phyloP scores from a whole-genome alignment of 2,113 vertebrate species.

The Ammodramus savannarum region DNA sequence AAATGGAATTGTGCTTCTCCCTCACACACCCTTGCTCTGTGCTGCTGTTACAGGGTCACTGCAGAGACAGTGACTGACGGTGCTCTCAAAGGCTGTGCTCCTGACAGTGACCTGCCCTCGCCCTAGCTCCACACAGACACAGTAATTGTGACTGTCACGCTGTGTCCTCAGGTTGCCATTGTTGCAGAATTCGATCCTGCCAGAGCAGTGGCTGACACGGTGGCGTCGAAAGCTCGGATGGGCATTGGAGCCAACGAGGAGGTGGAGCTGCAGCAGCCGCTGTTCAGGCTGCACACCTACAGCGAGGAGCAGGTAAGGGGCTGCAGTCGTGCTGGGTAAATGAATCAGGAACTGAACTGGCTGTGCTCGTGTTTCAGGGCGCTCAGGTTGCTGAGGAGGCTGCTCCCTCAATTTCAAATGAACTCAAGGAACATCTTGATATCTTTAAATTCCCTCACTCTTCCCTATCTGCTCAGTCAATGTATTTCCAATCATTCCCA shows the following conservation, averaged over 20 bases:
- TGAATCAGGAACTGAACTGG: not conserved
- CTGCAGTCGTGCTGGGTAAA: accelerated
- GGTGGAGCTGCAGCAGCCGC: constrained; percentile 82
- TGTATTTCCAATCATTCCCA: constrained; percentile 3
- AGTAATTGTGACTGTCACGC: accelerated
- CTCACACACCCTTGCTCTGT: accelerated
- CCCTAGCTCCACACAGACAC: accelerated
- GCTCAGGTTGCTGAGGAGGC: not conserved
- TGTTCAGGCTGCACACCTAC: constrained; percentile 87
- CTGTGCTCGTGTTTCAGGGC: not conserved
- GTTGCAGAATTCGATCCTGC: constrained; percentile 79
- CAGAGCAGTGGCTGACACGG: constrained; percentile 85
- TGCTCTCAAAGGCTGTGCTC: not conserved
- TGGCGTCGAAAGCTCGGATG: constrained; percentile 78
- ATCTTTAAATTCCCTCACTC: not conserved
- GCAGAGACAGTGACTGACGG: accelerated
- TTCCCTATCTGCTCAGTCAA: not conserved
- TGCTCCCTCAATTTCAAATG: not conserved
- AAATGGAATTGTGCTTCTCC: not conserved
- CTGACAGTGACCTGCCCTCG: not conserved
- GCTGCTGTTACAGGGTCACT: not conserved
- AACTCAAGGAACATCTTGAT: not conserved
- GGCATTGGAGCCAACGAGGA: constrained; percentile 63
- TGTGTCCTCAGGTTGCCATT: constrained; percentile 76
- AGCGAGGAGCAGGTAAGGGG: constrained; percentile 83